Conservation (phyloP, 2,113 vertebrate species). For the Hemiscyllium ocellatum region DNA sequence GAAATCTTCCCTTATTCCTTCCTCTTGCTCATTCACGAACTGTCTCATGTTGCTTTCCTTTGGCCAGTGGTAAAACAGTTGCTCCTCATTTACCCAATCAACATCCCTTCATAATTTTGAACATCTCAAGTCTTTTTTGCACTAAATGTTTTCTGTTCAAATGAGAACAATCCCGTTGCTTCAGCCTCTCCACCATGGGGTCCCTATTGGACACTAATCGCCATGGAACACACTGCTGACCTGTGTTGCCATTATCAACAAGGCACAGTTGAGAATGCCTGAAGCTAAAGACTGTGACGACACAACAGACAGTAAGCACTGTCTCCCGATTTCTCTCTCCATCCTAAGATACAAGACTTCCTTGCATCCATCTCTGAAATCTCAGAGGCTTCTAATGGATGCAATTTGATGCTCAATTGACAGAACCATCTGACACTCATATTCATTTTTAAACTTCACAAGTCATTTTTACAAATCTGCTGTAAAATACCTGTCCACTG, state of each 20-base stretch:
- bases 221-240: neutral
- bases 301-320: neutral
- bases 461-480: neutral
- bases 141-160: neutral
- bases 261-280: neutral
- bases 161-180: neutral
- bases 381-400: neutral
- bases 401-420: neutral
- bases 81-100: neutral
- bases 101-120: neutral
- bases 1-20: neutral
- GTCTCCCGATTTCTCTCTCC: neutral
- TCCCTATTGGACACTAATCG: neutral
- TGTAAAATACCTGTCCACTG: conserved; percentile 11
- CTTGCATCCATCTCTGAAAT: neutral
- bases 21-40: neutral
- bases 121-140: neutral
- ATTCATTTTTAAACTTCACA: conserved; percentile 1
- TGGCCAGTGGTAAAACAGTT: neutral
- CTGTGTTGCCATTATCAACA: neutral
- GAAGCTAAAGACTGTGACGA: neutral
- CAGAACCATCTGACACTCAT: neutral
- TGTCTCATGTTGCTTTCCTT: neutral
- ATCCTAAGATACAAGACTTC: neutral
- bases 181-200: neutral